Evolutionary conservation across 1,140 invertebrate species (phyloP).

Genomic region (Anoplophora glabripennis): DNA sequence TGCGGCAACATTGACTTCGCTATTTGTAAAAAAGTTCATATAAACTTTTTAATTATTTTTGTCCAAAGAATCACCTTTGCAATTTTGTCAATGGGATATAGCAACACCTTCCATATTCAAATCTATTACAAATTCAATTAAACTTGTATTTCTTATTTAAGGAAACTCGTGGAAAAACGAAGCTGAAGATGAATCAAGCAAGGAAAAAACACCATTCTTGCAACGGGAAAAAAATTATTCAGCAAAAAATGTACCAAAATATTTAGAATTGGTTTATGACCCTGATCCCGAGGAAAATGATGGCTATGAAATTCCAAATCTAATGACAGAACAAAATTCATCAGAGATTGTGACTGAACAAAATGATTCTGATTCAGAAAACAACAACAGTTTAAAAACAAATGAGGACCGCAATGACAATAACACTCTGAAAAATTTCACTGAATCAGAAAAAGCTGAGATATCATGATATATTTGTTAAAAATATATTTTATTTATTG

Average conservation of each 20-base stretch:
- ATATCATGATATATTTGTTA: neutral
- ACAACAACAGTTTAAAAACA: neutral
- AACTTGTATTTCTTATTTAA: conserved; percentile 15
- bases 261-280: conserved; percentile 52
- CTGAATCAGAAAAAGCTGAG: neutral
- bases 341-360: neutral
- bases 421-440: too few species aligned
- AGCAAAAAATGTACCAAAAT: conserved; percentile 48
- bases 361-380: neutral
- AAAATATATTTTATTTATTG: neutral
- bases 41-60: conserved; percentile 3
- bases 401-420: neutral
- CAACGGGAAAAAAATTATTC: conserved; percentile 12
- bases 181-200: conserved; percentile 34
- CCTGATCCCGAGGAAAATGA: conserved; percentile 39
- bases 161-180: conserved; percentile 42
- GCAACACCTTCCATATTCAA: too few species aligned
- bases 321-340: conserved; percentile 16
- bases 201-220: conserved; percentile 43
- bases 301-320: conserved; percentile 51
- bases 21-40: neutral
- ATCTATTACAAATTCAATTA: conserved; percentile 10
- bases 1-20: neutral
- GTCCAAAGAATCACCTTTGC: neutral
- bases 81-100: neutral